Evolutionary conservation across 2,888 invertebrate species (phyloP).

Genomic region (Acrobeloides nanus): DNA sequence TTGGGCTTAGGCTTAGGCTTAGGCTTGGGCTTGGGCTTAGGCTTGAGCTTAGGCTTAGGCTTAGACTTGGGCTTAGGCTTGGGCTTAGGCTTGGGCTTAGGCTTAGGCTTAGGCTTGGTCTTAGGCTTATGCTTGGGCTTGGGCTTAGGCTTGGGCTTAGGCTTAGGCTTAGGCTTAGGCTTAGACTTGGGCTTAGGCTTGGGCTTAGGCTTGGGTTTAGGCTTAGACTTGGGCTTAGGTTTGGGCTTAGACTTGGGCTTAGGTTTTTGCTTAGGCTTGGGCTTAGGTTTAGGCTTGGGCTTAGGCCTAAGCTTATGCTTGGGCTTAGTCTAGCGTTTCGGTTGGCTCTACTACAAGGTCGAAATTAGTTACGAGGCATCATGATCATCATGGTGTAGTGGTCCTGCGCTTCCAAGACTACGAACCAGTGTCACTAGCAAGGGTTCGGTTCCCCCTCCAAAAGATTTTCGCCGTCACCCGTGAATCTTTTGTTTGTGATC

Average conservation of each 20-base stretch:
- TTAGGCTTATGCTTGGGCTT: no score
- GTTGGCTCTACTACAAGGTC: no score
- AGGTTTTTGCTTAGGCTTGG: no score
- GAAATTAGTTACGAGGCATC: no score
- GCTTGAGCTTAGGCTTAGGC: constrained; percentile 6
- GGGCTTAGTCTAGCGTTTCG: constrained; percentile 6
- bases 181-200: constrained; percentile 8
- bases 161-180: constrained; percentile 7
- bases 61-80: constrained; percentile 8
- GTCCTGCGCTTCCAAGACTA: not conserved
- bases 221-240: constrained; percentile 7
- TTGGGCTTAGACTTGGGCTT: constrained; percentile 8
- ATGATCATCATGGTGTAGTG: no score
- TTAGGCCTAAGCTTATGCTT: no score
- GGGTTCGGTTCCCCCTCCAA: not conserved
- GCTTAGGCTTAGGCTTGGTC: no score
- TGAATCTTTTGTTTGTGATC: no score
- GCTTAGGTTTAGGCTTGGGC: no score
- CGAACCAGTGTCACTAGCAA: not conserved
- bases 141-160: constrained; percentile 7
- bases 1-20: constrained; percentile 8
- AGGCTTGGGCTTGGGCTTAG: constrained; percentile 7
- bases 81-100: constrained; percentile 8
- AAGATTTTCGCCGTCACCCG: no score
- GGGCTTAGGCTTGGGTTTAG: constrained; percentile 7